Conservation (phyloP, 2,113 vertebrate genomes). For the Taxidea taxus region DNA sequence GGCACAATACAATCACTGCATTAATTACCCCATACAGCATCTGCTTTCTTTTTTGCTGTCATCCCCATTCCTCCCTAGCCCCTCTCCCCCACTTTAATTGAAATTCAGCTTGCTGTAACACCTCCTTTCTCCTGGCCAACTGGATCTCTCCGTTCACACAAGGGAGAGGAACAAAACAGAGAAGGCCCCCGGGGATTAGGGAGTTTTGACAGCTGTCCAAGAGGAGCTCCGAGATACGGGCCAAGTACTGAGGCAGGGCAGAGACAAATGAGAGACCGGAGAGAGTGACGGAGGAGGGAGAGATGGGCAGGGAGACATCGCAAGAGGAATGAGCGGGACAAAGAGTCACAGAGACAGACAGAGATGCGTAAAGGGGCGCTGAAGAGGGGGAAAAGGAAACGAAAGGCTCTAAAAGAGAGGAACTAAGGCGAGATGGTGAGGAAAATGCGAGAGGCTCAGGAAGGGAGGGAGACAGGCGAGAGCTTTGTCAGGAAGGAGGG, state of each 20-base stretch:
- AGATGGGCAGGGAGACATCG: neutral
- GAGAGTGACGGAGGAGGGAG: neutral
- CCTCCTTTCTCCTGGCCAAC: constrained; percentile 68
- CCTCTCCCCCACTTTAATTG: constrained; percentile 68
- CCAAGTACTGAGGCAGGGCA: constrained; percentile 53
- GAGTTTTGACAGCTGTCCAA: constrained; percentile 78
- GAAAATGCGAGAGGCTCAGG: neutral
- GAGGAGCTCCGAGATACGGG: constrained; percentile 40
- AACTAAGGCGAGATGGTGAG: neutral
- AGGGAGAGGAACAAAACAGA: constrained; percentile 64
- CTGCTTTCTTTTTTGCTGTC: constrained; percentile 44
- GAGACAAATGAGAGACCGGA: constrained; percentile 36
- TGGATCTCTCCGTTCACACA: constrained; percentile 60
- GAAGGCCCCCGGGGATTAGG: constrained; percentile 66
- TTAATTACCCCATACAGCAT: constrained; percentile 73
- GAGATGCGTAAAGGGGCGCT: neutral
- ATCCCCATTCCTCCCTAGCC: neutral
- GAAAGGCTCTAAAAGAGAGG: neutral
- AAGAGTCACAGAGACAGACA: constrained; percentile 7
- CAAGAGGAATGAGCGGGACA: constrained; percentile 43
- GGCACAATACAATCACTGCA: constrained; percentile 71
- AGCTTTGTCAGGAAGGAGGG: neutral
- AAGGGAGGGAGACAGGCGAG: neutral
- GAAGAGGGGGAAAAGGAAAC: neutral
- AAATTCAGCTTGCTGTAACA: constrained; percentile 76